Base-by-base conservation (phyloP, 2,888 invertebrate species). In the Chelonus formosanus region DNA sequence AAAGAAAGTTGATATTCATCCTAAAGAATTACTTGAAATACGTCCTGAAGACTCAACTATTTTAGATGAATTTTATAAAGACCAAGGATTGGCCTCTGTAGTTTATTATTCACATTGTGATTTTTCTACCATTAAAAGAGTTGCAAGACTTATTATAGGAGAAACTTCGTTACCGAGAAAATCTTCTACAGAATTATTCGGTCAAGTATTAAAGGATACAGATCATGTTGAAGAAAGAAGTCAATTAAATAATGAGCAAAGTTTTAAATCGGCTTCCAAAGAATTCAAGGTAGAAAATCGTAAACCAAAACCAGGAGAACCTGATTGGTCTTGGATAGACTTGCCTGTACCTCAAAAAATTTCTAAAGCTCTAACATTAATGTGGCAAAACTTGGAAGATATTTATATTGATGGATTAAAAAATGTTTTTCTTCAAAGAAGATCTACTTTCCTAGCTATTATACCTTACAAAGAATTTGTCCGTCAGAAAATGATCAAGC, bases 61-160 rank as follows among this genome's bases (percentile, higher is more conserved):
- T 5, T 82, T 90, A 45, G 89, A 89, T 71, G 82, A 85, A 71
- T 90, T 89, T 81, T 90, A 90, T 76, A 85, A 87, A 3, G 83
- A 84, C 5, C 83, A 88, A 73, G 89, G 88, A 5, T 84, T 89
- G 53, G 88, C 88, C 74, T 88, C 89, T 69, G 86, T 87, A 10
- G 84, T 90, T 79, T 88, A 88, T 73, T 90, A 89, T 75, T 86
- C 87, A 71, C 73, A 80, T 0, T 85, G 90, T 60, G 88, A 90
- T 71, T 85, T 86, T 67, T 81, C 86, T 0, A 85, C 88, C 3
- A 73, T 90, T 45, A 87, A 87, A 50, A 84, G 83, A 70, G 77
- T 88, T 63, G 87, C 86, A 61, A 85, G 84, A 78, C 84, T 86
- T 64, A 81, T 87, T 36, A 85, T 86, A 55, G 87, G 86, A 1